These are phyloP conservation scores for Heliconius hortense DNA, from an alignment of 2,888 invertebrate genomes.

Conservation along the genomic window DNA sequence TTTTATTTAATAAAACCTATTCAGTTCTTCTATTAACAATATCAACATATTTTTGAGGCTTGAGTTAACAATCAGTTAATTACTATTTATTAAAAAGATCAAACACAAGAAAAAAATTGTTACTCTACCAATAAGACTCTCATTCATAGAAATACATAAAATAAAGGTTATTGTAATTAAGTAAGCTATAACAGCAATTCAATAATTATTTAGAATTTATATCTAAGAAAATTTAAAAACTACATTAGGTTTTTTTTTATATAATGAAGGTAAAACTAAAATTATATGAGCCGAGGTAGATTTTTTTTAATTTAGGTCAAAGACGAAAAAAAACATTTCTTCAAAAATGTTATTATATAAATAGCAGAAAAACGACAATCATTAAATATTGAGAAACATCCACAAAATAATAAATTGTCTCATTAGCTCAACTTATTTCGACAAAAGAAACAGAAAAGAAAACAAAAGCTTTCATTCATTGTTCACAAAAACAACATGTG, in stretches of 20 bases:
- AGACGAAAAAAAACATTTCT: neutral
- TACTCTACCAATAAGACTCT: too few relatives aligned
- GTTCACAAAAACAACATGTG: conserved; percentile 35
- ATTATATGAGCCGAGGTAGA: neutral
- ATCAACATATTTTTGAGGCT: neutral
- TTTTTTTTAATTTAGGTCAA: neutral
- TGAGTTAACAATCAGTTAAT: neutral
- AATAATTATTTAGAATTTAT: neutral
- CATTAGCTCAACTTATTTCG: neutral
- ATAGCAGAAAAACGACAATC: neutral
- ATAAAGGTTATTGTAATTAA: neutral
- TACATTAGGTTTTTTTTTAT: too few relatives aligned
- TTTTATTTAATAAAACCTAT: neutral
- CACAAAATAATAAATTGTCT: neutral
- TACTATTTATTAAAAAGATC: too few relatives aligned
- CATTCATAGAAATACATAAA: neutral
- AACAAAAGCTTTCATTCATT: conserved; percentile 23
- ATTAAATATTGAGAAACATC: conserved; percentile 7
- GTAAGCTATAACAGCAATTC: neutral
- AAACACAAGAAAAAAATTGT: too few relatives aligned
- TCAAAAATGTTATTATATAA: neutral
- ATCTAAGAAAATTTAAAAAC: too few relatives aligned
- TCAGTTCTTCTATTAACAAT: neutral
- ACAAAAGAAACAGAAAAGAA: neutral
- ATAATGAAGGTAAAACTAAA: neutral